These are phyloP conservation scores for Macroramphosus scolopax DNA, from an alignment of 2,797 vertebrate genomes.

Conservation along the genomic window DNA sequence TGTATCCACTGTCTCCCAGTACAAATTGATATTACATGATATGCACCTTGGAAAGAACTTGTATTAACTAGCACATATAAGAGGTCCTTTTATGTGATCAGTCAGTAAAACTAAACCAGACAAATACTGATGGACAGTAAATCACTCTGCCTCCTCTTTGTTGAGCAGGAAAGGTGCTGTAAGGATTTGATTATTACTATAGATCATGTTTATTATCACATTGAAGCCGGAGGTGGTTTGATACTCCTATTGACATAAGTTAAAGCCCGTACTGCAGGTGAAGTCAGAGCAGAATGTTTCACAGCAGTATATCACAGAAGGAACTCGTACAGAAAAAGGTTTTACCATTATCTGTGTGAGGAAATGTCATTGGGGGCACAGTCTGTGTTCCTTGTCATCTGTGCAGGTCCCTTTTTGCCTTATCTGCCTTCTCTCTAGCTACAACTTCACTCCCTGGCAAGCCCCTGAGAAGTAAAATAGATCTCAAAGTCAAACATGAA, in stretches of 20 bases:
- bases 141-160: too few species aligned
- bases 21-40: too few species aligned
- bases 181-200: conserved; percentile 30
- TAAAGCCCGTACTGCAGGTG: conserved; percentile 17
- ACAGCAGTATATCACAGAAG: conserved; percentile 48
- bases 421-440: conserved; percentile 63
- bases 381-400: conserved; percentile 59
- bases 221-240: conserved; percentile 19
- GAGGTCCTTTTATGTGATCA: too few species aligned
- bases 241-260: conserved; percentile 33
- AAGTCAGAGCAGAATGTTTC: conserved; percentile 36
- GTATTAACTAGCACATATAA: too few species aligned
- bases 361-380: conserved; percentile 58
- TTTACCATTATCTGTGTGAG: conserved; percentile 59
- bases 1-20: too few species aligned
- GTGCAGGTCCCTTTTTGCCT: conserved; percentile 43
- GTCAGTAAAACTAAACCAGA: too few species aligned
- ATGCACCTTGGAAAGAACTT: too few species aligned
- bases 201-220: conserved; percentile 46
- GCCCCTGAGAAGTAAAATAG: conserved; percentile 63
- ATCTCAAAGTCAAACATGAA: conserved; percentile 72
- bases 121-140: too few species aligned
- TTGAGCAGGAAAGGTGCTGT: conserved; percentile 1
- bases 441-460: conserved; percentile 61
- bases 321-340: conserved; percentile 35